Evolutionary conservation across 64 coral and sea anemone species (phyloP).

Genomic region (Montipora cactus): DNA sequence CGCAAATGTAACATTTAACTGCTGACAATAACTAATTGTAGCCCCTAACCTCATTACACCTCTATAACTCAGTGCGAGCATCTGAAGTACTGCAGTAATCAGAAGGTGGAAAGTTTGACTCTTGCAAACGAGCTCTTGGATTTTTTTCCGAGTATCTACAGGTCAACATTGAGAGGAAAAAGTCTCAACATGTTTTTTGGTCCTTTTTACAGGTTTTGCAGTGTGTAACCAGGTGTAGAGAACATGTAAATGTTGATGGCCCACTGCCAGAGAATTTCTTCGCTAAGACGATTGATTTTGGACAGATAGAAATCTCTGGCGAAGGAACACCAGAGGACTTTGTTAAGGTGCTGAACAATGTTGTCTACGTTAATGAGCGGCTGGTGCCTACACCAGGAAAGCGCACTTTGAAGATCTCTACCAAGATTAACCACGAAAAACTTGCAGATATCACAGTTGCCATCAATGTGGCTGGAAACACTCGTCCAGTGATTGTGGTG

Average conservation of each 20-base stretch:
- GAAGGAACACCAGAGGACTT: constrained; percentile 76
- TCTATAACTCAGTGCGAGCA: too few relatives aligned
- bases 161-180: too few relatives aligned
- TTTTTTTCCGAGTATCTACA: too few relatives aligned
- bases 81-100: too few relatives aligned
- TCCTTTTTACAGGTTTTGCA: constrained; percentile 45
- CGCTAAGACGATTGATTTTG: constrained; percentile 40
- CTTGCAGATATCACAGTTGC: constrained; percentile 42
- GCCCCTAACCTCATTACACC: too few relatives aligned
- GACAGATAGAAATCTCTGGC: constrained; percentile 60
- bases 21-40: too few relatives aligned
- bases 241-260: constrained; percentile 83
- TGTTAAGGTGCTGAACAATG: constrained; percentile 51
- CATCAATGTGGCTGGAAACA: constrained; percentile 70
- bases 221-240: constrained; percentile 81
- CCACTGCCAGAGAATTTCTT: constrained; percentile 67
- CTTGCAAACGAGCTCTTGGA: too few relatives aligned
- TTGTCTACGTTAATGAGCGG: constrained; percentile 85
- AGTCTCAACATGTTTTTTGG: neutral
- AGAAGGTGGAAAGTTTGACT: too few relatives aligned
- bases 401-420: constrained; percentile 38
- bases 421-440: constrained; percentile 15
- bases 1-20: too few relatives aligned
- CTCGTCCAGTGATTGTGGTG: constrained; percentile 63
- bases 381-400: constrained; percentile 74